Conservation (phyloP, 2,113 vertebrate species). For the Poeciliopsis retropinna region DNA sequence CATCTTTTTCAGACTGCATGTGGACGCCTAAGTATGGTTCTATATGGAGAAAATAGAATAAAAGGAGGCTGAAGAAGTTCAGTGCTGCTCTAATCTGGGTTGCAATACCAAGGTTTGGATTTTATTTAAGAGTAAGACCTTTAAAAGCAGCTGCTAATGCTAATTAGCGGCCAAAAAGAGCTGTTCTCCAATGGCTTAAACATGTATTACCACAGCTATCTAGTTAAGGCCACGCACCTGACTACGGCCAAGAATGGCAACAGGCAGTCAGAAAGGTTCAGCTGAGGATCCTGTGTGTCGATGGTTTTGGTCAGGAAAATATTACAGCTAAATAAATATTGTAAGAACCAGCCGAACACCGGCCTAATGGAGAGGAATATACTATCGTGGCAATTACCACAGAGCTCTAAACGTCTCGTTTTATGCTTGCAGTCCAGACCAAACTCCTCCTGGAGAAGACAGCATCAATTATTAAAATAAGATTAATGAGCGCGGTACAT, state of each 20-base stretch:
- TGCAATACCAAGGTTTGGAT: neutral
- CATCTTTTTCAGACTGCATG: neutral
- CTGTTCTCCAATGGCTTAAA: neutral
- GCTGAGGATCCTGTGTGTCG: too few relatives aligned
- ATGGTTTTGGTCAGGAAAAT: neutral
- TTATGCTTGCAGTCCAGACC: conserved; percentile 41
- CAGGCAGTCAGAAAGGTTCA: too few relatives aligned
- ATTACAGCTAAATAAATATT: conserved; percentile 9
- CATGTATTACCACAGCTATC: neutral
- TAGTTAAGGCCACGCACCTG: neutral
- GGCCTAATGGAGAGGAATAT: conserved; percentile 25
- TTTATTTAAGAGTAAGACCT: neutral
- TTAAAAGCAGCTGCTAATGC: neutral
- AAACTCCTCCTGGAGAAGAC: conserved; percentile 33
- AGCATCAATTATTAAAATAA: conserved; percentile 67
- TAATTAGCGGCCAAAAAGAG: neutral
- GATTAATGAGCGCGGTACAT: conserved; percentile 57
- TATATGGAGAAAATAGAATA: neutral
- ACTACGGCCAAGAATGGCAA: too few relatives aligned
- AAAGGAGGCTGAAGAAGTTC: neutral
- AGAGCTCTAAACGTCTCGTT: conserved; percentile 43
- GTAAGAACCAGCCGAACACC: neutral
- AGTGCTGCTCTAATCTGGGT: neutral
- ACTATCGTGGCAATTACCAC: conserved; percentile 46
- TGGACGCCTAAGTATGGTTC: neutral